Evolutionary conservation across 2,888 invertebrate genomes (phyloP).

Genomic region (Luperina nickerlii): DNA sequence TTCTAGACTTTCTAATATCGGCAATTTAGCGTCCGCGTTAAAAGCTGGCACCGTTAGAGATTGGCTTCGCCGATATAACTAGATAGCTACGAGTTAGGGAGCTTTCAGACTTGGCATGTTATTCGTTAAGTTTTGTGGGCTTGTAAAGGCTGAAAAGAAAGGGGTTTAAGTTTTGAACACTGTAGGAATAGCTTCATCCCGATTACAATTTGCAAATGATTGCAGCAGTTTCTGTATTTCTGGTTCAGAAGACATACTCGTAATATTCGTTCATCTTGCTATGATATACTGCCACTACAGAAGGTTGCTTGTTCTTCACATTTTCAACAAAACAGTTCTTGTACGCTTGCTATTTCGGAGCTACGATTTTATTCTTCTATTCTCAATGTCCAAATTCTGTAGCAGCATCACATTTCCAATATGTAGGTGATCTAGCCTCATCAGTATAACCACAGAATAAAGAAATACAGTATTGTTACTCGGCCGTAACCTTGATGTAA

Average conservation of each 20-base stretch:
- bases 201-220: background rate
- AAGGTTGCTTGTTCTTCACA: background rate
- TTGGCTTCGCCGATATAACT: conserved; percentile 51
- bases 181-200: background rate
- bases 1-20: conserved; percentile 62
- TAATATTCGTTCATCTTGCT: background rate
- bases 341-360: background rate
- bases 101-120: conserved; percentile 30
- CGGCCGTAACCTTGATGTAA: too few species aligned
- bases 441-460: conserved; percentile 12
- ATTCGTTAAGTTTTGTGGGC: background rate
- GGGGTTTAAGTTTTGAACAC: background rate
- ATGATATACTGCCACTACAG: background rate
- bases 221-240: background rate
- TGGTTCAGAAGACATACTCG: background rate
- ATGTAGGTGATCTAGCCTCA: conserved; percentile 30
- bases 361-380: background rate
- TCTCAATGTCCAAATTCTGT: background rate
- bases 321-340: background rate
- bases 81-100: conserved; percentile 32
- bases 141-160: background rate
- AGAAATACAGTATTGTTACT: too few species aligned
- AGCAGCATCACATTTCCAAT: conserved; percentile 1
- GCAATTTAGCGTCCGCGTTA: conserved; percentile 55
- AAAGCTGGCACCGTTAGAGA: conserved; percentile 64